A percentile compares a stretch with the other conserved stretches of the same genome.
Evolutionary conservation across 1,140 invertebrate species (phyloP).

Genomic region (Polypedilum pembai): DNA sequence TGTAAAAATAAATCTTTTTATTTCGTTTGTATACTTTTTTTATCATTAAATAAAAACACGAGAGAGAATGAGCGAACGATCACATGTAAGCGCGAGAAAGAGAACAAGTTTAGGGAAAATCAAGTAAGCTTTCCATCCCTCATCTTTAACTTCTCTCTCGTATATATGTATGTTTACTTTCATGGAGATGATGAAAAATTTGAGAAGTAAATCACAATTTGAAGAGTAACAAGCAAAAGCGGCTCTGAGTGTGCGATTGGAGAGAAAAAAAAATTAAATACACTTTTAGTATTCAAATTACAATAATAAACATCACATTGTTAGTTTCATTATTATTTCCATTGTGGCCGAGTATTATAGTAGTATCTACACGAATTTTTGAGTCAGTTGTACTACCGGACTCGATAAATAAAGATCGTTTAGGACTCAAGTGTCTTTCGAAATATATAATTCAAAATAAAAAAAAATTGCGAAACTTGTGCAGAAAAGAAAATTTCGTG

Average conservation of each 20-base stretch:
- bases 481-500: neutral
- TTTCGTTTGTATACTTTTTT: no score
- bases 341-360: constrained; percentile 27
- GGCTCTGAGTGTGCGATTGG: neutral
- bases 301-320: constrained; percentile 25
- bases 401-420: constrained; percentile 24
- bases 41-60: no score
- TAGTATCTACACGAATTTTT: constrained; percentile 26
- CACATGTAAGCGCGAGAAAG: no score
- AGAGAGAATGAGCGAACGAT: no score
- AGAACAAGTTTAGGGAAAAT: neutral
- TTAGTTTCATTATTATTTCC: constrained; percentile 26
- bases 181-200: neutral
- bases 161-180: neutral
- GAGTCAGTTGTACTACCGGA: constrained; percentile 20
- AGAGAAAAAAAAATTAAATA: constrained; percentile 23
- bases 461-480: neutral
- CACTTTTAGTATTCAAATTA: constrained; percentile 27
- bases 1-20: no score
- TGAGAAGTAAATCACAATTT: neutral
- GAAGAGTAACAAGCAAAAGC: neutral
- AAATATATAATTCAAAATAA: neutral
- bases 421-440: neutral
- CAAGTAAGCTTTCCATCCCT: neutral
- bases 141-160: neutral